Evolutionary conservation across 64 coral and sea anemone genomes (phyloP), one percentile per base, ranked within the genome.

Genomic region (Astreopora myriophthalma): DNA sequence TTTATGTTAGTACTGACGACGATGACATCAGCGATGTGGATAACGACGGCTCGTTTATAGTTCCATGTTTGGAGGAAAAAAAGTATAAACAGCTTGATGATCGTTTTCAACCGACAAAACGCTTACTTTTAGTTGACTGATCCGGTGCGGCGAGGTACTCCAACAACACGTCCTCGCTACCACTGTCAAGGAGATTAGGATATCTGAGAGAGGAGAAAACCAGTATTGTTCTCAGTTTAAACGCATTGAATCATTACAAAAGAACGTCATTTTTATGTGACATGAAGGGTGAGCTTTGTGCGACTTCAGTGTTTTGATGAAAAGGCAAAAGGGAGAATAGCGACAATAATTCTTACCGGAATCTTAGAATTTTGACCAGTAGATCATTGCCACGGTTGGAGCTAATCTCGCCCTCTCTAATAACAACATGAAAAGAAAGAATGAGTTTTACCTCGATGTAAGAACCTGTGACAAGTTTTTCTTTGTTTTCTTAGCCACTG

Each of bases 301-400:
- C 13, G 17, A 58, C 17, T 64, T 16, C 4, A 6, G 4, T 11
- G 4, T 46, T 46, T 46, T 46, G 4, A 46, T 46, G 11, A 46
- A 11, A 46, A 3, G 61, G 61, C 5, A 25, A 64, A 64, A 24
- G 61, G 12, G 13, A 64, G 24, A 24, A 64, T 0, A 24, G 61
- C 7, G 20, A 64, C 0, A 23, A 26, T 64, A 23, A 60, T 32
- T 30, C 27, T 48, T 76, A 91, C 94, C 97, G 93, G n/a, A 89
- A 92, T 48, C 91, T 95, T 6, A 99, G 58, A 61, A 99, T 77
- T 48, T 95, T 93, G 11, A 83, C 35, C n/a, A 99, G 39, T 6
- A 95, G 76, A 93, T 87, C 75, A 73, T 99, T 99, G 8, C 97
- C 97, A 79, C 90, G 88, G 44, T 99, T 99, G 69, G 97, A 91